These are phyloP conservation scores for Polypedilum vanderplanki DNA, from an alignment of 1,140 invertebrate genomes.

Conservation along the genomic window DNA sequence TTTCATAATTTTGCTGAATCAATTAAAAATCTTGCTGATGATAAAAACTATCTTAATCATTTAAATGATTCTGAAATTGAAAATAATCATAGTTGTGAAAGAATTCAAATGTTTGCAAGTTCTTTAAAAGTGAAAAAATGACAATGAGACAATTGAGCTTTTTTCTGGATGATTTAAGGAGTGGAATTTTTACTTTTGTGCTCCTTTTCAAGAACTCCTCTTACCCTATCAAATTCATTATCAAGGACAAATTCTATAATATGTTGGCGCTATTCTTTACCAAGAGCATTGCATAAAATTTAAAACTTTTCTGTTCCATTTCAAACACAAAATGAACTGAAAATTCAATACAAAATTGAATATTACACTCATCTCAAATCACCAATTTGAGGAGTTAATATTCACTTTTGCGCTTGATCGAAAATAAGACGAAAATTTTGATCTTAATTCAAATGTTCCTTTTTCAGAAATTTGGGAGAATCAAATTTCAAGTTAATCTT, in stretches of 20 bases:
- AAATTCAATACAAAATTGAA: conserved; percentile 42
- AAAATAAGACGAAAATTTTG: conserved; percentile 36
- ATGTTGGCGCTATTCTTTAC: conserved; percentile 79
- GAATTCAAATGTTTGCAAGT: not conserved
- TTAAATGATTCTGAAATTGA: conserved; percentile 12
- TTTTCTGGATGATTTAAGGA: conserved; percentile 72
- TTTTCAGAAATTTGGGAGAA: conserved; percentile 42
- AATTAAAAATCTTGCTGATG: not conserved
- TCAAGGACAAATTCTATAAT: conserved; percentile 53
- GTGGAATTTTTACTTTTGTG: conserved; percentile 71
- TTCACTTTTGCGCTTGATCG: conserved; percentile 40
- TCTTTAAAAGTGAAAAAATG: not conserved
- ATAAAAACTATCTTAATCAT: not conserved
- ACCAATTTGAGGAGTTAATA: conserved; percentile 39
- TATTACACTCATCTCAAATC: conserved; percentile 41
- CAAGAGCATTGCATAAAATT: conserved; percentile 62
- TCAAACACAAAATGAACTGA: conserved; percentile 38
- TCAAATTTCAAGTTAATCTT: conserved; percentile 38
- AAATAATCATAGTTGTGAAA: not conserved
- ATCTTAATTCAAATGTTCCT: conserved; percentile 37
- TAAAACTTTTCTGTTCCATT: conserved; percentile 65
- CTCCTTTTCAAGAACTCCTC: conserved; percentile 47
- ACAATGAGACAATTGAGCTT: conserved; percentile 47
- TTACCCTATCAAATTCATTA: conserved; percentile 57
- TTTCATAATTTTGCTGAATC: conserved; percentile 41